Evolutionary conservation across 2,797 vertebrate genomes (phyloP), one percentile per base, ranked within the genome.

Genomic region (Sebastes trivittatus): DNA sequence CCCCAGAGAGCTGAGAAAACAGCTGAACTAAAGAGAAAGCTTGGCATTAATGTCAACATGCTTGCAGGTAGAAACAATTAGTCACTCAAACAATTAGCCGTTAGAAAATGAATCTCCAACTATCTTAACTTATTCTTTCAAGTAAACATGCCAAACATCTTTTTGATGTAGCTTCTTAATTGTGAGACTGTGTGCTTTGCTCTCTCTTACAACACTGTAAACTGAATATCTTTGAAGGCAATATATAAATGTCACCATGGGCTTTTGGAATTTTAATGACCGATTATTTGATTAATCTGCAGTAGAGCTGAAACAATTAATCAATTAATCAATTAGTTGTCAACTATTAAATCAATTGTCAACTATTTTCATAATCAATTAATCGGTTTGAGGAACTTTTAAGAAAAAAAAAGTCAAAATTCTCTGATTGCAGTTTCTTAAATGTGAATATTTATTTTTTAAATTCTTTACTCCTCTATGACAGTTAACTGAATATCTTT

Each of bases 261-360:
- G 56, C n/a, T 58, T 62, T 7, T 38, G 7, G 1, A 59, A 65
- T 30, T 72, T 27, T 8, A 46, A 18, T 46, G 16, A 46, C 1
- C 6, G 0, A 42, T 42, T 46, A 46, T 46, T 46, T 0, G 0
- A 46, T 46, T 46, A 8, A 46, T 46, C 0, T 20, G 1, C 42
- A 46, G 42, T 46, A 18, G 42, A 1, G 42, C 1, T 46, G 42
- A 0, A 46, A 46, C 42, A 46, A 18, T 46, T 46, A 46, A 18
- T 46, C 0, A 0, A 46, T 46, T 46, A 46, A 18, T 46, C 0
- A 0, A 46, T 46, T 46, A 46, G 14, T 46, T 46, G 42, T 46
- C 42, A 46, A 46, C 42, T 46, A 46, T 46, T 46, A 46, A 7
- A 46, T 46, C 6, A 46, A 18, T 46, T 7, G 16, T 0, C 16